phyloP scores from a whole-genome alignment of 2,113 vertebrate species.

The Gymnocephalus cernua region DNA sequence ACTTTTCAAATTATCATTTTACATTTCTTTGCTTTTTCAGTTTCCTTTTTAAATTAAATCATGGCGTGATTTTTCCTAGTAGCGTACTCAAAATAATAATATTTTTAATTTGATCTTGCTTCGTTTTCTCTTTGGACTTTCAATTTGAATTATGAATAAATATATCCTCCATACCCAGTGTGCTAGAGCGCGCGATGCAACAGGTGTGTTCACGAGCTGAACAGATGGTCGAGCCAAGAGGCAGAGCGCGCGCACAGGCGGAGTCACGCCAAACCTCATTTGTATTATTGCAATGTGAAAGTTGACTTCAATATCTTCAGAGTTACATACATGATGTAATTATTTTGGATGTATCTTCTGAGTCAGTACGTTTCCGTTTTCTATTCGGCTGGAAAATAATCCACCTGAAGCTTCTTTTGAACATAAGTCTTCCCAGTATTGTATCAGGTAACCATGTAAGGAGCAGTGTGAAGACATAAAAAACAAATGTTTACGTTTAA shows the following conservation, averaged over 20 bases:
- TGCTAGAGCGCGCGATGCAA: neutral
- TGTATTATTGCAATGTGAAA: neutral
- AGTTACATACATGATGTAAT: neutral
- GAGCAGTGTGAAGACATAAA: neutral
- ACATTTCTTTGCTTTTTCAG: too few species aligned
- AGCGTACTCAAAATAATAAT: too few species aligned
- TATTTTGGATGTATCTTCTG: fast-evolving
- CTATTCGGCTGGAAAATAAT: neutral
- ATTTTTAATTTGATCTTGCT: too few species aligned
- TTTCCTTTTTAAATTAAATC: too few species aligned
- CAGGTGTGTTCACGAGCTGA: constrained; percentile 31
- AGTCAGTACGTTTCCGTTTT: fast-evolving
- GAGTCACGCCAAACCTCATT: neutral
- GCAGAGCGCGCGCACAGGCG: neutral
- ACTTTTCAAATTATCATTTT: too few species aligned
- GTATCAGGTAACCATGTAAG: neutral
- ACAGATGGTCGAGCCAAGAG: neutral
- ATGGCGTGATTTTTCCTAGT: too few species aligned
- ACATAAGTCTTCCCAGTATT: neutral
- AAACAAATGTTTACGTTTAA: neutral
- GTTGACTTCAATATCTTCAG: neutral
- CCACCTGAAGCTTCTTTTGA: neutral
- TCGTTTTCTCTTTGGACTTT: too few species aligned
- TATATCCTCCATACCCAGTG: neutral
- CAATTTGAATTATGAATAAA: too few species aligned